Evolutionary conservation across 2,888 invertebrate species (phyloP), one percentile per base, ranked within the genome.

Genomic region (Nasonovia ribisnigri): DNA sequence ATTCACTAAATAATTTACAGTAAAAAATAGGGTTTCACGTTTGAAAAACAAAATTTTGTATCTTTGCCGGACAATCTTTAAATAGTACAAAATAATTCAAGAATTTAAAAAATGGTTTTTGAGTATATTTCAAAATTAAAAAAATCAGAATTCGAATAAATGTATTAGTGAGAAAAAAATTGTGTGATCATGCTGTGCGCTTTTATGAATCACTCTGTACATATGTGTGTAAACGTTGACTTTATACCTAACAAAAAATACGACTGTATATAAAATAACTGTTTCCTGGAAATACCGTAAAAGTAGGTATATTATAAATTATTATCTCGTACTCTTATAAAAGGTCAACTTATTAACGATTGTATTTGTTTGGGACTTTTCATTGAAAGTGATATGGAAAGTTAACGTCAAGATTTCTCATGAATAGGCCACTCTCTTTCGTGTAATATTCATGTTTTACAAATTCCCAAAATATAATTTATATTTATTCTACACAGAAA

Each of bases 401-500:
- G 86, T 86, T 57, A 57, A 57, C 57, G 8, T 89, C 88, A 36
- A 13, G 42, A 42, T 13, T 57, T 24, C 51, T 77, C 36, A 43
- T 43, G 88, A 43, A 89, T 89, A 57, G 20, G 16, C 77, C 2
- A 89, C 43, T 89, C 43, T 54, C 13, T 54, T 89, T 60, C 8
- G 43, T 89, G 43, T 89, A 57, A 89, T 43, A 89, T 89, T 43
- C 57, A 60, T 43, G 57, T 60, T 57, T 89, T 89, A 29, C 29
- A 89, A 60, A 57, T 42, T 89, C n/a, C 20, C 8, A 43, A 20
- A 57, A 54, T 36, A 88, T 42, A 42, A 54, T 88, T 57, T 57
- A 26, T 29, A 42, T 89, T 89, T 60, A 43, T 89, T 43, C 16
- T 43, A 10, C 42, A 57, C 36, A 13, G 29, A 77, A 77, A 77